These are phyloP conservation scores for Myocastor coypus DNA, from an alignment of 2,113 vertebrate genomes.

Conservation along the genomic window DNA sequence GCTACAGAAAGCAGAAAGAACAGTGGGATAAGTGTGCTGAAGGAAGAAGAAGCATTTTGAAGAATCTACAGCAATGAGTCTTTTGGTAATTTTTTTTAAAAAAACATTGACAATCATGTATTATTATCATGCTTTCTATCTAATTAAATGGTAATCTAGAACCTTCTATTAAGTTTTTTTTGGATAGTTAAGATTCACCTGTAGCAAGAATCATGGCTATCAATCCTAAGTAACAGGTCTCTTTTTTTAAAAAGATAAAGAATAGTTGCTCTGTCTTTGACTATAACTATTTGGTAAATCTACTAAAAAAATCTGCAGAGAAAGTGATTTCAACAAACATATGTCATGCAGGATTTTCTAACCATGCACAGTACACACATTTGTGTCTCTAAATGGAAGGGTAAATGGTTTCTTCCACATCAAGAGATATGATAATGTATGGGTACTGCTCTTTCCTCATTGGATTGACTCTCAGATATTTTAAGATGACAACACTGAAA, in stretches of 20 bases:
- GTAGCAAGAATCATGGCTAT: not conserved
- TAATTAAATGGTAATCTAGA: not conserved
- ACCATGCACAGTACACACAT: conserved; percentile 14
- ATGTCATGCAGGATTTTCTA: conserved; percentile 31
- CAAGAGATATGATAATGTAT: conserved; percentile 53
- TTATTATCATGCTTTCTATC: not conserved
- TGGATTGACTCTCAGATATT: conserved; percentile 47
- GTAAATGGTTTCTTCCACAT: conserved; percentile 43
- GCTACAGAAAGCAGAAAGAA: not conserved
- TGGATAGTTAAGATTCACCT: not conserved
- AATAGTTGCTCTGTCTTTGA: not conserved
- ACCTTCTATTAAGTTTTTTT: not conserved
- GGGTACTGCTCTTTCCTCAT: conserved; percentile 15
- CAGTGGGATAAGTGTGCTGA: not conserved
- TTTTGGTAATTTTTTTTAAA: not conserved
- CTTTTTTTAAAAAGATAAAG: not conserved
- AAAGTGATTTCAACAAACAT: conserved; percentile 16
- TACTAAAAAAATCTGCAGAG: conserved; percentile 43
- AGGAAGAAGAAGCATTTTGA: no score
- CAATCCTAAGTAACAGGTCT: not conserved
- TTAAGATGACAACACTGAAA: conserved; percentile 73
- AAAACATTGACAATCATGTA: not conserved
- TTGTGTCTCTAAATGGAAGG: conserved; percentile 51
- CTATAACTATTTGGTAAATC: not conserved
- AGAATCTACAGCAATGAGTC: not conserved